Evolutionary conservation across 2,113 vertebrate genomes (phyloP).

Genomic region (Atherinomorus stipes): DNA sequence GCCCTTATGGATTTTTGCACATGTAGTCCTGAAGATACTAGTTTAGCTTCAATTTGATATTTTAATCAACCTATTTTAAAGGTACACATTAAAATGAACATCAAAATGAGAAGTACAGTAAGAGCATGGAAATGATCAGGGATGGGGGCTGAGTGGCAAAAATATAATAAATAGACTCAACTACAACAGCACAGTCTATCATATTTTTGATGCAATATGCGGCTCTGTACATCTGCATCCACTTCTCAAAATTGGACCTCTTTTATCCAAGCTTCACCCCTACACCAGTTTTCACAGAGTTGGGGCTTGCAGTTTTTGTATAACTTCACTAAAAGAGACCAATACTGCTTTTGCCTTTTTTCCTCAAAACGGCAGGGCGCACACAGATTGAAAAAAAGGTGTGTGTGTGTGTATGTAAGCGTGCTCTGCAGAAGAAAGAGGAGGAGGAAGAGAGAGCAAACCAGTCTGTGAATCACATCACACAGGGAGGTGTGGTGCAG

Average conservation of each 20-base stretch:
- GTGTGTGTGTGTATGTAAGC: not conserved
- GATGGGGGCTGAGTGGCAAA: not conserved
- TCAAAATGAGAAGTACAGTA: not conserved
- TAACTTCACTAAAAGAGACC: not conserved
- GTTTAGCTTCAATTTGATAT: too few species aligned
- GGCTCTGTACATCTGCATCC: too few species aligned
- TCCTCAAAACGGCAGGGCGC: not conserved
- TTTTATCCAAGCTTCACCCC: not conserved
- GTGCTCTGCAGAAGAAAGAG: not conserved
- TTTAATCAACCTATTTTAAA: too few species aligned
- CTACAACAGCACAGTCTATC: too few species aligned
- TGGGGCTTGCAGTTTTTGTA: not conserved
- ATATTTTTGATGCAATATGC: too few species aligned
- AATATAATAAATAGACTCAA: not conserved
- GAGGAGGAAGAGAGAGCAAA: slow-evolving; percentile 9
- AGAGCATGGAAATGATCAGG: not conserved
- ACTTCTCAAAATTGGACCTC: too few species aligned
- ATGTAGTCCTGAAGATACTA: too few species aligned
- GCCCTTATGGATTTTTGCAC: too few species aligned
- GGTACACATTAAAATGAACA: not conserved
- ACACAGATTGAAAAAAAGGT: not conserved
- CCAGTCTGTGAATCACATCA: slow-evolving; percentile 31
- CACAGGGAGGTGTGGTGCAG: slow-evolving; percentile 52
- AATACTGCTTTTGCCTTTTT: not conserved
- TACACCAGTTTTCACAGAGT: not conserved